These are phyloP conservation scores for Cryptophagus acutangulus DNA, from an alignment of 2,888 invertebrate genomes.

Conservation along the genomic window DNA sequence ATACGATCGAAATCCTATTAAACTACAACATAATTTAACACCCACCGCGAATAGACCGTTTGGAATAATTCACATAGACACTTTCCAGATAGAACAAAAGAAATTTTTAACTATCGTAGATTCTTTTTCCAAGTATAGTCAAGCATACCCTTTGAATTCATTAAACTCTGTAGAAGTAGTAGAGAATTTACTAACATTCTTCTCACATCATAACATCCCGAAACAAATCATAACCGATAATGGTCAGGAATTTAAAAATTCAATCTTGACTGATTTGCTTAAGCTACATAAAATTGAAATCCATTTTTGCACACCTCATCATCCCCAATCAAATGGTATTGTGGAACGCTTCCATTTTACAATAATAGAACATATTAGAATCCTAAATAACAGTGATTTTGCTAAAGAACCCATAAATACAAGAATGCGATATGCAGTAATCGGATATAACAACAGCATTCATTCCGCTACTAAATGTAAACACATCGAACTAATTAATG, in stretches of 20 bases:
- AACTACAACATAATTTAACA: slow-evolving; percentile 16
- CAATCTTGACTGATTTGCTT: slow-evolving; percentile 18
- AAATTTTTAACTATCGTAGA: slow-evolving; percentile 25
- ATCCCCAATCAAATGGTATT: slow-evolving; percentile 21
- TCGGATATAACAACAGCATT: slow-evolving; percentile 18
- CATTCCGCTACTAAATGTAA: slow-evolving; percentile 18
- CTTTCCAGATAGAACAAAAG: slow-evolving; percentile 11
- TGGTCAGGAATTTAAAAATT: slow-evolving; percentile 23
- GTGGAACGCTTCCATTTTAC: slow-evolving; percentile 19
- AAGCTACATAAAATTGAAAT: slow-evolving; percentile 21
- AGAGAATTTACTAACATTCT: slow-evolving; percentile 20
- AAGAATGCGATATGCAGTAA: slow-evolving; percentile 14
- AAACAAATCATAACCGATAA: slow-evolving; percentile 23
- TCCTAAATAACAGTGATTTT: slow-evolving; percentile 13
- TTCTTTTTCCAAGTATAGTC: slow-evolving; percentile 23
- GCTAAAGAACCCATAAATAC: slow-evolving; percentile 6
- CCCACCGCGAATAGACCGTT: slow-evolving; percentile 18
- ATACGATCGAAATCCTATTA: slow-evolving; percentile 20
- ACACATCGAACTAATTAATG: slow-evolving; percentile 18
- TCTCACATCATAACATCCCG: slow-evolving; percentile 20
- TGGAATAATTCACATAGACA: slow-evolving; percentile 17
- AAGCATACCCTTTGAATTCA: slow-evolving; percentile 17
- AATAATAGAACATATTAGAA: slow-evolving; percentile 18
- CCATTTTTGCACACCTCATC: slow-evolving; percentile 20
- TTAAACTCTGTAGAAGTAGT: slow-evolving; percentile 16